Conservation (phyloP, 2,888 invertebrate species). For the Dilophus febrilis region DNA sequence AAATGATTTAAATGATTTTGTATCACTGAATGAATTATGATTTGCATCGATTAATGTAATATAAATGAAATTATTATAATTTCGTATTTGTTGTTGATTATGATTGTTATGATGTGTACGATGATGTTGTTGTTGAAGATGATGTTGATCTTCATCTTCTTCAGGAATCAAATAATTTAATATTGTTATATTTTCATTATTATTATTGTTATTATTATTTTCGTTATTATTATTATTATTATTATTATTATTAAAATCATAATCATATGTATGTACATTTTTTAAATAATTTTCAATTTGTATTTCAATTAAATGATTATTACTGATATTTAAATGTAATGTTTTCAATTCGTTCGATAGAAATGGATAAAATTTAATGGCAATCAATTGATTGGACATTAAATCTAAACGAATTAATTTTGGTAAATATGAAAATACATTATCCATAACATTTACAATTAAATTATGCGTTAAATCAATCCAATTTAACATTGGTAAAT, state of each 20-base stretch:
- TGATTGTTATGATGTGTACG: too few species aligned
- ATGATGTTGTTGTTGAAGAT: background rate
- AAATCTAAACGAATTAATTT: slow-evolving; percentile 62
- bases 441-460: slow-evolving; percentile 51
- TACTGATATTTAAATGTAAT: slow-evolving; percentile 59
- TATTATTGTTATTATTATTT: background rate
- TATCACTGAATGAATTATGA: slow-evolving; percentile 45
- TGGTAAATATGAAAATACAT: slow-evolving; percentile 58
- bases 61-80: slow-evolving; percentile 28
- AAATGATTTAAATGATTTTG: slow-evolving; percentile 48
- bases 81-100: too few species aligned
- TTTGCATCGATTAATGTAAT: slow-evolving; percentile 54
- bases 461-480: slow-evolving; percentile 72
- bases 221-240: too few species aligned
- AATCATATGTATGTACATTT: too few species aligned
- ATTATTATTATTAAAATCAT: too few species aligned
- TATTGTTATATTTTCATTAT: slow-evolving; percentile 16
- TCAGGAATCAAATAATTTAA: too few species aligned
- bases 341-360: slow-evolving; percentile 41
- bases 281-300: slow-evolving; percentile 24
- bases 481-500: slow-evolving; percentile 61
- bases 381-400: slow-evolving; percentile 51
- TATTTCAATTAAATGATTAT: slow-evolving; percentile 34
- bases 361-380: too few species aligned
- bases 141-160: too few species aligned